Base-by-base conservation (phyloP, 2,888 invertebrate genomes). In the Dione juno region DNA sequence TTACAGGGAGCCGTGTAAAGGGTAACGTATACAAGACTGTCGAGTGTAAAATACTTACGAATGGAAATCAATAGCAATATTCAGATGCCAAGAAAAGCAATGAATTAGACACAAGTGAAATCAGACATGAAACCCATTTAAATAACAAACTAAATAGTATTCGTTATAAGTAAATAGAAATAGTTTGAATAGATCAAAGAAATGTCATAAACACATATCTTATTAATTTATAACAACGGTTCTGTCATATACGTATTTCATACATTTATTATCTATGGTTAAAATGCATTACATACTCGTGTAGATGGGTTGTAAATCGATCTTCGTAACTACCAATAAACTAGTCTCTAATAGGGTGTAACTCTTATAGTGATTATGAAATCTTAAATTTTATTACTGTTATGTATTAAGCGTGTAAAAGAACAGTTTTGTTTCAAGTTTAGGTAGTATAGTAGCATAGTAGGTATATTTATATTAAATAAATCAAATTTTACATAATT, bases 41-140 rank as follows among this genome's bases (percentile, higher is more conserved):
- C 76, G 82, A 80, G 82, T 84, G 84, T 82, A 82, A 86, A 85
- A 86, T 84, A 84, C 84, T 84, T 84, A 83, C 79, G 77, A 81
- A 77, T 82, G 79, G 78, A 79, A 82, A 82, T 76, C 77, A 72
- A 75, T 75, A 76, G 73, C 75, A 73, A 76, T 75, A 72, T 72
- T 69, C 72, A 70, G 71, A 40, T 43, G 66, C 59, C 41, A 14
- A 35, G n/a, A 19, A 28, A 21, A 37, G 35, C 37, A 37, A 54
- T 45, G 21, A 16, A 54, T 41, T 52, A 64, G 54, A 41, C 45
- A 52, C 16, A 45, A 66, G 43, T 66, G 52, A 54, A 66, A 66
- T 45, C 52, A 40, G n/a, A 45, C 59, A 45, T 63, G 50, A 28
- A 54, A 53, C 43, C 61, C 61, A 35, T n/a, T 61, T 66, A 14